phyloP scores from a whole-genome alignment of 1,140 invertebrate genomes.

The Augochlora pura region DNA sequence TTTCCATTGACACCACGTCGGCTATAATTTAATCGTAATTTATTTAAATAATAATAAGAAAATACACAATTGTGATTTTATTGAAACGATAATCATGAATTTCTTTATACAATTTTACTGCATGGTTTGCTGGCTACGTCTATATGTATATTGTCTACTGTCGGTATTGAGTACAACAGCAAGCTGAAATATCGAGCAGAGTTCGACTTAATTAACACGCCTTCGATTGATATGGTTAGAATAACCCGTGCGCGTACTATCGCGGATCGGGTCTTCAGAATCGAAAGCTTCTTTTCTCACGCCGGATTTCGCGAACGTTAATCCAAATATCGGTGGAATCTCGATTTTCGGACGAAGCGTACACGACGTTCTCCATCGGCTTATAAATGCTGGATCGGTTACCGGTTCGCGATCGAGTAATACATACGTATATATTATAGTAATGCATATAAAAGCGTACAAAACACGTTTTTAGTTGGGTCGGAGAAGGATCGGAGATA shows the following conservation, averaged over 20 bases:
- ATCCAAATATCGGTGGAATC: not conserved
- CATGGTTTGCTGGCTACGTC: conserved; percentile 33
- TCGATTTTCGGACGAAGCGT: conserved; percentile 20
- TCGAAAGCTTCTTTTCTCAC: no score
- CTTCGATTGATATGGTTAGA: not conserved
- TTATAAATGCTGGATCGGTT: conserved; percentile 22
- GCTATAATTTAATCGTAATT: no score
- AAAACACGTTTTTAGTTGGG: conserved; percentile 31
- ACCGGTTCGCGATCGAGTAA: conserved; percentile 30
- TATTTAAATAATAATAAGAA: no score
- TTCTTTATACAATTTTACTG: conserved; percentile 40
- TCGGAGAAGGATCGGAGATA: not conserved
- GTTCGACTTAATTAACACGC: not conserved
- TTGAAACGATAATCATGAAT: conserved; percentile 46
- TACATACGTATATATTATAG: conserved; percentile 32
- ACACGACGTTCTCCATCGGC: conserved; percentile 1
- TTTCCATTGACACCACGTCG: no score
- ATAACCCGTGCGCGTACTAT: not conserved
- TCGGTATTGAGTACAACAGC: conserved; percentile 27
- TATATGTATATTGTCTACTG: conserved; percentile 33
- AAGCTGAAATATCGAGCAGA: conserved; percentile 13
- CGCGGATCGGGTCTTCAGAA: no score
- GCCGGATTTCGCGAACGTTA: no score
- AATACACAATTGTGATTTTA: conserved; percentile 35
- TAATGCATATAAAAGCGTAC: conserved; percentile 46